Percentiles rank a stretch among this genome's conserved stretches.
These are phyloP conservation scores for Notolabrus celidotus DNA, from an alignment of 2,797 vertebrate genomes.

Conservation along the genomic window DNA sequence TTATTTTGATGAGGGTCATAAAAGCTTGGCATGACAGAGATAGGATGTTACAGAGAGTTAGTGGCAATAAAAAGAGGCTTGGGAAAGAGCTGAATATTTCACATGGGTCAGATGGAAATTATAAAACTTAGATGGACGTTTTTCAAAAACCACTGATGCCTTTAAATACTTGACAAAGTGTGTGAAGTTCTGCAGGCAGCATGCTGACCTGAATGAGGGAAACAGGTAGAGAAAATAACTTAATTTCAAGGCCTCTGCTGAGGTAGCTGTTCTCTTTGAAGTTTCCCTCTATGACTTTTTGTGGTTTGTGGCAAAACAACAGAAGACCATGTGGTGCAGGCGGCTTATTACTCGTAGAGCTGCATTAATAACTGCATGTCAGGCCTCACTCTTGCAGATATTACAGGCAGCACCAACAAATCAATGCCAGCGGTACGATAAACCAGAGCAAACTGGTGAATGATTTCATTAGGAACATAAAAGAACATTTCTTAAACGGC, in stretches of 20 bases:
- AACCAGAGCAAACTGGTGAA: constrained; percentile 34
- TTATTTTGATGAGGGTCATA: constrained; percentile 37
- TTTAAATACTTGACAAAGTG: constrained; percentile 29
- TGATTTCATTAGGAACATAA: constrained; percentile 19
- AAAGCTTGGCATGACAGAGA: constrained; percentile 31
- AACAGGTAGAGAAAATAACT: not conserved
- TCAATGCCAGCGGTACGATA: constrained; percentile 25
- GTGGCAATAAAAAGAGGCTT: constrained; percentile 23
- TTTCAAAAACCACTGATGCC: constrained; percentile 12
- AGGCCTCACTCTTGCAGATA: constrained; percentile 23
- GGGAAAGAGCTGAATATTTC: constrained; percentile 4
- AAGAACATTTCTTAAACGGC: constrained; percentile 20
- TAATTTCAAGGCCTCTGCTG: constrained; percentile 29
- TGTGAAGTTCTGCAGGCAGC: constrained; percentile 20
- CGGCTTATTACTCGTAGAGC: constrained; percentile 32
- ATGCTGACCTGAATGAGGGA: constrained; percentile 24
- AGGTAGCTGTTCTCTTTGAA: constrained; percentile 67
- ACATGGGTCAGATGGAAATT: constrained; percentile 17
- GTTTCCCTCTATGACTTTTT: constrained; percentile 52
- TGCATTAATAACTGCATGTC: constrained; percentile 20
- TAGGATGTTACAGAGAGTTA: constrained; percentile 40
- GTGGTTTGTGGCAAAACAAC: constrained; percentile 65
- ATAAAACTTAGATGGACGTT: not conserved
- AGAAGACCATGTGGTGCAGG: constrained; percentile 60
- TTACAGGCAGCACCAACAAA: constrained; percentile 29